Evolutionary conservation across 1,140 invertebrate species (phyloP), one percentile per base, ranked within the genome.

Genomic region (Bicyclus anynana): DNA sequence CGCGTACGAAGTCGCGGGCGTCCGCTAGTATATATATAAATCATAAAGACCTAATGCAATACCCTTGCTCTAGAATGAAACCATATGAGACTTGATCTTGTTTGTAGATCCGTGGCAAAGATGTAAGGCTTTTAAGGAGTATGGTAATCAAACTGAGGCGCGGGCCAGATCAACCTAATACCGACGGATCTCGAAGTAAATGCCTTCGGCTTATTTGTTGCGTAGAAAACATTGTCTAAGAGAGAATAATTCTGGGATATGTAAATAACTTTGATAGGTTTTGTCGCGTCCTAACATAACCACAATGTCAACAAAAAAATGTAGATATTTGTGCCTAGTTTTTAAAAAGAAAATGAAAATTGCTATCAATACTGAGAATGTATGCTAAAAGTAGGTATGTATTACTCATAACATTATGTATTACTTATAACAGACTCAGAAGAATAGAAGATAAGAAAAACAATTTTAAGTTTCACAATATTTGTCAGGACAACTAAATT

Each of bases 101-200:
- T 59, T 59, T 59, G 44, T 53, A 26, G 17, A 53, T 75, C 71
- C 56, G 46, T 66, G 72, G 62, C 12, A 40, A 40, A 9, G 57
- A 68, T 54, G 58, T 57, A 17, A 65, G 62, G 67, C 72, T 77
- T 74, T 69, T 69, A 69, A 71, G 56, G 61, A 76, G 72, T 72
- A 76, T 72, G 75, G 73, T 79, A 81, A 84, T 84, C 69, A 77
- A 79, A 72, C 44, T 55, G 64, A 65, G 52, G 67, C 68, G 64
- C 58, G 59, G 61, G 62, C 61, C 61, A 64, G 65, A 67, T 68
- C 62, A 65, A 61, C 63, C 63, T 67, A 74, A 73, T 69, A 62
- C 72, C 63, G 58, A 21, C 58, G 61, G 66, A 68, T 74, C 70
- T 74, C 62, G 69, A 71, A 66, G 62, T 69, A 69, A 75, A 72